phyloP scores from a whole-genome alignment of 2,113 vertebrate genomes.

The Mormyrus lacerda region DNA sequence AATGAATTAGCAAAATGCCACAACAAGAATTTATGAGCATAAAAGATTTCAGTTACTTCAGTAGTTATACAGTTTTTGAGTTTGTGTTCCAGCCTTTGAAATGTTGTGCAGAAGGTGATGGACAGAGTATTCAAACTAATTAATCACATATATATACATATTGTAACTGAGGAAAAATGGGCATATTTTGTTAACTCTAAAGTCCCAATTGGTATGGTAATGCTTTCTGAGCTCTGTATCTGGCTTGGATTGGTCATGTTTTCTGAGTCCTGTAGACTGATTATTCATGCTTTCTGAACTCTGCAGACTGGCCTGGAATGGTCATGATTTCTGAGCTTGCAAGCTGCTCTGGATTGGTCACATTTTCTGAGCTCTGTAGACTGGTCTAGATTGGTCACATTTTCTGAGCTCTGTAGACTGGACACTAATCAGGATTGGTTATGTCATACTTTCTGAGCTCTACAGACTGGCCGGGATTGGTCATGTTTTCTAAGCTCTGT shows the following conservation, averaged over 20 bases:
- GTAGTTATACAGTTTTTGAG: not conserved
- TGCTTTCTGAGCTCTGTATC: not conserved
- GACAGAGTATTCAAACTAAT: not conserved
- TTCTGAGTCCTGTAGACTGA: not conserved
- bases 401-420: too few relatives aligned
- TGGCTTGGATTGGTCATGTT: not conserved
- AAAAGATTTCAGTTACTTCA: not conserved
- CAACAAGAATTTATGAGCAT: not conserved
- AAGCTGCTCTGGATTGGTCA: not conserved
- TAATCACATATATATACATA: not conserved
- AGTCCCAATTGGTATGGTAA: not conserved
- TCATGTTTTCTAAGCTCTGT: not conserved
- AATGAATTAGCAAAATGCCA: not conserved
- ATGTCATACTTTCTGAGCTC: not conserved
- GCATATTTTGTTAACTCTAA: not conserved
- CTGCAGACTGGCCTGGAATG: not conserved
- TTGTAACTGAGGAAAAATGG: not conserved
- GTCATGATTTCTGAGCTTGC: not conserved
- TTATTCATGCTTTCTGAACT: not conserved
- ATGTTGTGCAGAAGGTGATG: not conserved
- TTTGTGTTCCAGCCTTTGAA: not conserved
- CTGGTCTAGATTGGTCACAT: too few relatives aligned
- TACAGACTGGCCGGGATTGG: not conserved
- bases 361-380: not conserved
- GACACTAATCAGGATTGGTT: too few relatives aligned